Evolutionary conservation across 2,113 vertebrate genomes (phyloP), one percentile per base, ranked within the genome.

Genomic region (Anhinga anhinga): DNA sequence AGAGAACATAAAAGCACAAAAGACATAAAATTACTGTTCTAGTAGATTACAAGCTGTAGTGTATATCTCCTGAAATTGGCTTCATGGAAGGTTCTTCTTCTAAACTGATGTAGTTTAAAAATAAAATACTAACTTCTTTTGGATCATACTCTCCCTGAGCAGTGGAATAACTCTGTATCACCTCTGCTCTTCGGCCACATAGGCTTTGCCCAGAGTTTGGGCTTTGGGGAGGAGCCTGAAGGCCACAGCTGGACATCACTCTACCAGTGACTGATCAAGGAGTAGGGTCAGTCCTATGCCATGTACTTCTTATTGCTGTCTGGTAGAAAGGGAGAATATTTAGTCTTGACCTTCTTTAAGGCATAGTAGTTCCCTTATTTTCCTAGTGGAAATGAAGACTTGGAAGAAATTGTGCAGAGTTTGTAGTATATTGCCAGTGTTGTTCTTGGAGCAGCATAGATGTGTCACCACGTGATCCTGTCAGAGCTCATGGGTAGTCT

Each of bases 21-120:
- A 91, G 63, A 73, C 62, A 91, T 72, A 72, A 93, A 93, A 91
- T 90, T 90, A 86, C 78, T 83, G 34, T 73, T 94, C 36, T 58
- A 22, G 84, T 42, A 85, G 85, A 90, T 93, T 91, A 72, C 78
- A 90, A 85, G 42, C 61, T 88, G 15, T 67, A 78, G 55, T n/a
- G 79, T 78, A 3, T 84, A 32, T 82, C 74, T 94, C 70, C 52
- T 91, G 83, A 76, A 97, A 85, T 8, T 89, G 9, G 32, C 52
- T 72, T 85, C 79, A 32, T 80, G 44, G 78, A 69, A 73, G 42
- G 32, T 86, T 15, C 34, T 82, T 29, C 73, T 71, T 86, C 81
- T 76, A 66, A 74, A 70, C 0, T 50, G 50, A 38, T 65, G 44
- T n/a, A 29, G 21, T 89, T 92, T 47, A 62, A 86, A 93, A 92